Percentiles rank a stretch among this genome's conserved stretches.
Conservation (phyloP, 2,888 invertebrate genomes). For the Hyppa rectilinea region DNA sequence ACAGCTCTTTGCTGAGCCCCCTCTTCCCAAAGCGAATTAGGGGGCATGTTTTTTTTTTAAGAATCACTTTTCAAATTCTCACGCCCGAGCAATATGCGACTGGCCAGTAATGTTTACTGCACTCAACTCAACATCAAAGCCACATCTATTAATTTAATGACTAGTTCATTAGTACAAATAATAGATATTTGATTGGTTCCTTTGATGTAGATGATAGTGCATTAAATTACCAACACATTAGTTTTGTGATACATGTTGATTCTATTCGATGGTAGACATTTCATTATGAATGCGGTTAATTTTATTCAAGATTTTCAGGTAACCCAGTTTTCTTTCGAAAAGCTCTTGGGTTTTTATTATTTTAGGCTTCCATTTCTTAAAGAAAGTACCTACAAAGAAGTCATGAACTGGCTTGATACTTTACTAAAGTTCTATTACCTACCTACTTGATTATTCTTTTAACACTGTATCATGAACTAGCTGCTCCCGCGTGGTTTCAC, state of each 20-base stretch:
- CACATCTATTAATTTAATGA: constrained; percentile 24
- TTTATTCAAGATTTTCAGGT: not conserved
- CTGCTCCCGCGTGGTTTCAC: too few species aligned
- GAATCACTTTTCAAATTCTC: not conserved
- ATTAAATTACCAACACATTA: constrained; percentile 46
- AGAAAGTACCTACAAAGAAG: not conserved
- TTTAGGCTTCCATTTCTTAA: not conserved
- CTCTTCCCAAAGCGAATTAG: constrained; percentile 67
- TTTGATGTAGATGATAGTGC: constrained; percentile 27
- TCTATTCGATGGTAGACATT: not conserved
- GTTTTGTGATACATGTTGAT: not conserved
- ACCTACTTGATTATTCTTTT: not conserved
- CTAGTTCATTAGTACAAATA: constrained; percentile 32
- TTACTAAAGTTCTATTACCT: not conserved
- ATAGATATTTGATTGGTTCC: constrained; percentile 32
- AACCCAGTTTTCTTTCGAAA: not conserved
- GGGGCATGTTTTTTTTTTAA: constrained; percentile 68
- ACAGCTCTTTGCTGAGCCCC: constrained; percentile 74
- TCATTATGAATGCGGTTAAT: not conserved
- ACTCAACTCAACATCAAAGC: constrained; percentile 21
- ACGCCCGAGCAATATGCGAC: not conserved
- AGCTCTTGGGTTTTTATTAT: not conserved
- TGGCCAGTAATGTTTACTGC: constrained; percentile 20
- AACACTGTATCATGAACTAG: not conserved
- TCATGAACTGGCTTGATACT: not conserved